phyloP scores from a whole-genome alignment of 2,888 invertebrate genomes.

The Caenorhabditis becei region DNA sequence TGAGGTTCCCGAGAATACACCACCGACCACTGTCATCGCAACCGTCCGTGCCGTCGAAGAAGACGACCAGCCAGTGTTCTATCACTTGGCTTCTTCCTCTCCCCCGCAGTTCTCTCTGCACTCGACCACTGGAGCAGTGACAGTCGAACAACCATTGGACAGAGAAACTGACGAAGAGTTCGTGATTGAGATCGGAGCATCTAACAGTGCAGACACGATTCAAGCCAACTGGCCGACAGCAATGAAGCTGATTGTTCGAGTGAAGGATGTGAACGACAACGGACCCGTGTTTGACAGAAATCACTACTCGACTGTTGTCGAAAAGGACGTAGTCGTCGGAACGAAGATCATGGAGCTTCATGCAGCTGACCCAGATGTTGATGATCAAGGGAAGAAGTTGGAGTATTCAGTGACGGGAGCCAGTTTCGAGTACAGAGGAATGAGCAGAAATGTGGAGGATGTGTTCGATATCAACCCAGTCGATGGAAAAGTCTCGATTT shows the following conservation, averaged over 20 bases:
- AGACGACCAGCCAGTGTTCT: constrained; percentile 50
- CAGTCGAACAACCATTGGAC: constrained; percentile 53
- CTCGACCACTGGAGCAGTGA: constrained; percentile 44
- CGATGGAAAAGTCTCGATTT: constrained; percentile 19
- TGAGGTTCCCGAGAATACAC: constrained; percentile 42
- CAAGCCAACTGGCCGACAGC: constrained; percentile 5
- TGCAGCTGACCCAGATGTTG: constrained; percentile 46
- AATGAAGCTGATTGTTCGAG: constrained; percentile 18
- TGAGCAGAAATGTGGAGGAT: constrained; percentile 52
- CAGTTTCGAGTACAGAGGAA: constrained; percentile 60
- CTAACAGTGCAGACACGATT: constrained; percentile 11
- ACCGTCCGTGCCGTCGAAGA: constrained; percentile 48
- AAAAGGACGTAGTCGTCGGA: constrained; percentile 57
- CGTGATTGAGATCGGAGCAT: constrained; percentile 51
- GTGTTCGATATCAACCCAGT: constrained; percentile 28
- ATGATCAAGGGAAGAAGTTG: constrained; percentile 41
- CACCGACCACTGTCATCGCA: constrained; percentile 29
- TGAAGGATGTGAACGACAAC: constrained; percentile 61
- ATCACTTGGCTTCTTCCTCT: constrained; percentile 39
- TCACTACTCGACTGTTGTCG: constrained; percentile 32
- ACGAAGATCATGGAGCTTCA: constrained; percentile 25
- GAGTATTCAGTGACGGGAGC: constrained; percentile 50
- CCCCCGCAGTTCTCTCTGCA: constrained; percentile 58
- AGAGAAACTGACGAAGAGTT: constrained; percentile 26
- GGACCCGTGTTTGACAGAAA: constrained; percentile 37